Conservation (phyloP, 2,888 invertebrate genomes). For the Trachelus troglodyta region DNA sequence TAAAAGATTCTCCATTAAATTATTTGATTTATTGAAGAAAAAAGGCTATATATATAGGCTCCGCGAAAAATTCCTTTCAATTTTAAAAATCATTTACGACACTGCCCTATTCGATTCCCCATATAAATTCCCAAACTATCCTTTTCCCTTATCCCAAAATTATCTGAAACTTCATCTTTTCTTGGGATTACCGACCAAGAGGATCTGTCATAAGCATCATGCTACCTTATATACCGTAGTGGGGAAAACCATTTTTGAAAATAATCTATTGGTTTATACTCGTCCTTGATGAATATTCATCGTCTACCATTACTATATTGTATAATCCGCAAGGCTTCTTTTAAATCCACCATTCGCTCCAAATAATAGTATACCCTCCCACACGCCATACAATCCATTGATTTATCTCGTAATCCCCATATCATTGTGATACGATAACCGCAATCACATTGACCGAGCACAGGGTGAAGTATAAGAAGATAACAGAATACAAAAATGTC, state of each 20-base stretch:
- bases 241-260: neutral
- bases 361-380: neutral
- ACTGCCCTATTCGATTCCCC: neutral
- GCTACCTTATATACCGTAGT: neutral
- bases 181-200: neutral
- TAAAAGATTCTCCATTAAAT: neutral
- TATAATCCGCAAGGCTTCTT: neutral
- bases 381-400: neutral
- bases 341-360: neutral
- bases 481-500: neutral
- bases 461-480: neutral
- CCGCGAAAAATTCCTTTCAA: neutral
- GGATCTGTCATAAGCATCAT: neutral
- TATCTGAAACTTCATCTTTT: neutral
- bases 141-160: neutral
- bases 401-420: neutral
- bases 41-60: no score
- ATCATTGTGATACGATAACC: neutral
- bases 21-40: neutral
- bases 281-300: neutral
- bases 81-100: neutral
- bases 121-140: neutral
- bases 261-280: neutral
- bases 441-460: neutral
- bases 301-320: neutral